Evolutionary conservation across 1,140 invertebrate species (phyloP), one percentile per base, ranked within the genome.

Genomic region (Pseudomyrmex pallidus): DNA sequence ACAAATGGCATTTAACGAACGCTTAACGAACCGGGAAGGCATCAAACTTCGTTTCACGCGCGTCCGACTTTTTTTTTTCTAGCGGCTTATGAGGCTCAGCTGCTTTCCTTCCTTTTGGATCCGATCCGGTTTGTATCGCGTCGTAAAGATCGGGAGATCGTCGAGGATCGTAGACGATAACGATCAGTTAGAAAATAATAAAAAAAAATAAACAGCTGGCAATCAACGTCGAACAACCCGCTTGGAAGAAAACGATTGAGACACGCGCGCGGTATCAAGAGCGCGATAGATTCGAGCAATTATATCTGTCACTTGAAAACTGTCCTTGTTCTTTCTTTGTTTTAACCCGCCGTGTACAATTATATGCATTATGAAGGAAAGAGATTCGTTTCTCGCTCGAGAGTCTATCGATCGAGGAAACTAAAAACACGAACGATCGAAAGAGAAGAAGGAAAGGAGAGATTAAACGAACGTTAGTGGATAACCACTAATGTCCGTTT

Each of bases 301-400:
- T 35, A 35, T 35, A 35, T 35, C 35, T 5, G 35, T 62, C 35
- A 22, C 52, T 61, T 12, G 25, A 56, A 66, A 50, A 25, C 17
- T 15, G 10, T n/a, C 12, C 35, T 35, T 35, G 13, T 17, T 52
- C 17, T 52, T 9, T 54, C 13, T 63, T 7, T 35, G 35, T 22
- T 66, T 44, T 12, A n/a, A n/a, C n/a, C 13, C 17, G 67, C 54
- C 54, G 73, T 56, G 68, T 48, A 35, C 85, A 87, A 74, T 88
- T 88, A 89, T 88, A 89, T 88, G 86, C 84, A 89, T 80, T 87
- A 83, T 56, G 50, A 17, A 73, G 46, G 12, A 70, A 67, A 35
- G 5, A 56, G 74, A 85, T 57, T 56, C 61, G 72, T 50, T 54
- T 70, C 12, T 63, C 63, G 66, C 20, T 54, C 48, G 17, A 67